A percentile compares a stretch with the other conserved stretches of the same genome.
phyloP scores from a whole-genome alignment of 1,140 invertebrate genomes.

The Pseudomyrmex pallidus region DNA sequence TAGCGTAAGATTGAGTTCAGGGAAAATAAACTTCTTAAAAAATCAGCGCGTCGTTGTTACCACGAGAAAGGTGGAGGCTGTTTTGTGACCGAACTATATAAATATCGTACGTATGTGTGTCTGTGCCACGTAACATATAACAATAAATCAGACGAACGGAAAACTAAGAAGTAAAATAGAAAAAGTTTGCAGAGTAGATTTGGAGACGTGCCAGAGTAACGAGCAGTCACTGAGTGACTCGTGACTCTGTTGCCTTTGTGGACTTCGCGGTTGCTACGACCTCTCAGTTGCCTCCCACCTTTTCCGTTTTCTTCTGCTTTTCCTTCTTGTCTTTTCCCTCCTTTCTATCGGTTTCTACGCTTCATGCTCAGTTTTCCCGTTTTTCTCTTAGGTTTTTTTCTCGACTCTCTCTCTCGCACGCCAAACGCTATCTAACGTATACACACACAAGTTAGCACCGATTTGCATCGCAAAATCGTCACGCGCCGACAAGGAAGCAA shows the following conservation, averaged over 20 bases:
- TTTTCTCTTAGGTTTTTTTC: constrained; percentile 51
- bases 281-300: constrained; percentile 32
- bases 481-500: constrained; percentile 75
- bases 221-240: constrained; percentile 72
- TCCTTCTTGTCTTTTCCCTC: constrained; percentile 15
- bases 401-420: constrained; percentile 35
- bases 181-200: constrained; percentile 80
- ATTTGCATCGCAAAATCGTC: constrained; percentile 77
- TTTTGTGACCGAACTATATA: constrained; percentile 39
- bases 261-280: constrained; percentile 50
- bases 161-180: constrained; percentile 78
- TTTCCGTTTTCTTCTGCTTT: constrained; percentile 46
- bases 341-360: neutral
- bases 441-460: constrained; percentile 34
- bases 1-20: too few species aligned
- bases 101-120: neutral
- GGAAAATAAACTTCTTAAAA: neutral
- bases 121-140: constrained; percentile 69
- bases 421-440: constrained; percentile 25
- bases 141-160: constrained; percentile 78
- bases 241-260: constrained; percentile 68
- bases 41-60: constrained; percentile 3
- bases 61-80: constrained; percentile 20
- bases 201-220: constrained; percentile 76
- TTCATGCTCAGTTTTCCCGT: constrained; percentile 19